Percentiles rank a stretch among this genome's conserved stretches.
Evolutionary conservation across 1,140 invertebrate genomes (phyloP).

Genomic region (Aphaenogaster floridana): DNA sequence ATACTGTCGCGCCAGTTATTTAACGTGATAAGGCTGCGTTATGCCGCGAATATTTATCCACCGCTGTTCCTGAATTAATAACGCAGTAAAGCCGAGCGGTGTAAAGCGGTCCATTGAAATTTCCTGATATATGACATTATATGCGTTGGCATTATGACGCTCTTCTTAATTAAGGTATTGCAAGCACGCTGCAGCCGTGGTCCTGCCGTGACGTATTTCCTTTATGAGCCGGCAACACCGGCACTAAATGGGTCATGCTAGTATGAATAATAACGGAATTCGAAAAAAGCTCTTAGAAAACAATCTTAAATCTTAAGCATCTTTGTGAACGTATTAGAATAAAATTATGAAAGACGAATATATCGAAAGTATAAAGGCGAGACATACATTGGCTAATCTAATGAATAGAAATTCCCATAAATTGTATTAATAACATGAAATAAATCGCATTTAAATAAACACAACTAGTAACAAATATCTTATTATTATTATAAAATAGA

Average conservation of each 20-base stretch:
- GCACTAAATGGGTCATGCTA: slow-evolving; percentile 55
- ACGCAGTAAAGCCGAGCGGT: slow-evolving; percentile 46
- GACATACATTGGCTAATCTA: background rate
- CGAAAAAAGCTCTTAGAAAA: slow-evolving; percentile 19
- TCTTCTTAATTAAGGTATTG: slow-evolving; percentile 66
- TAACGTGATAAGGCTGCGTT: slow-evolving; percentile 58
- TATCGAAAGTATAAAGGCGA: background rate
- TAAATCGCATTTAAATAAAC: background rate
- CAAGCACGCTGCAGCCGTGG: slow-evolving; percentile 41
- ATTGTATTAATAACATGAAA: background rate
- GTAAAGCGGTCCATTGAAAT: slow-evolving; percentile 66
- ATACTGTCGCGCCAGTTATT: slow-evolving; percentile 58
- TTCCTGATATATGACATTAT: slow-evolving; percentile 65
- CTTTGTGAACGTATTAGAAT: background rate
- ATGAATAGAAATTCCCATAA: background rate
- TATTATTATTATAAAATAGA: background rate
- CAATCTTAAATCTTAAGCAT: slow-evolving; percentile 6
- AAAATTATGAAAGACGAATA: background rate
- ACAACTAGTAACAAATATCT: background rate
- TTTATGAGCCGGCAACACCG: slow-evolving; percentile 65
- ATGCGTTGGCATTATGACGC: slow-evolving; percentile 61
- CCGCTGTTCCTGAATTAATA: slow-evolving; percentile 60
- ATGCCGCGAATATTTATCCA: slow-evolving; percentile 61
- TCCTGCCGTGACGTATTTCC: slow-evolving; percentile 66
- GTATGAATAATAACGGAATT: slow-evolving; percentile 45